phyloP scores from a whole-genome alignment of 2,113 vertebrate species.

The Mus musculus region DNA sequence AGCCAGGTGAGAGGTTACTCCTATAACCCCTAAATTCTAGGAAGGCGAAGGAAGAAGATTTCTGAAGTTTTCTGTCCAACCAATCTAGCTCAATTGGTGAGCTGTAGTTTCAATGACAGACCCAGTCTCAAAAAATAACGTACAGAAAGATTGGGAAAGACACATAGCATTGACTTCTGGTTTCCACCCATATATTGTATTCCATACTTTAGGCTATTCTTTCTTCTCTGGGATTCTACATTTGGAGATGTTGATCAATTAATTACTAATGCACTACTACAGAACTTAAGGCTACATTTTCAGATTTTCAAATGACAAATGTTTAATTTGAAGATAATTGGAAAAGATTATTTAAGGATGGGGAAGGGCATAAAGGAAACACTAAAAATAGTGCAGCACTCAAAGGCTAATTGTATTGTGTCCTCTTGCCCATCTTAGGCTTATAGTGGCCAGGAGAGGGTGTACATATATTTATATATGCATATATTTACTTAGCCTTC shows the following conservation, averaged over 20 bases:
- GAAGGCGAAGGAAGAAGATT: background rate
- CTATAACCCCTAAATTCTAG: too few relatives aligned
- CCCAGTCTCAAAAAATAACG: background rate
- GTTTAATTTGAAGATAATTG: background rate
- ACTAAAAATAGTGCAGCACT: background rate
- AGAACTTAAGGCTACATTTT: background rate
- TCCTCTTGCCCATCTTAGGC: background rate
- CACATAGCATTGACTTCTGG: background rate
- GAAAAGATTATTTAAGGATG: background rate
- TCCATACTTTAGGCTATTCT: background rate
- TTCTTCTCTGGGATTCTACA: background rate
- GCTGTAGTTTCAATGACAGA: background rate
- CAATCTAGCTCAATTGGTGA: background rate
- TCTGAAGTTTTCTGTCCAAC: background rate
- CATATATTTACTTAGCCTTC: too few relatives aligned
- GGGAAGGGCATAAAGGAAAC: background rate
- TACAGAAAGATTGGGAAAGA: background rate
- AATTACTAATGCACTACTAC: background rate
- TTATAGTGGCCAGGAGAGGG: background rate
- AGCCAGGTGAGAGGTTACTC: too few relatives aligned
- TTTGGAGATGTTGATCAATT: background rate
- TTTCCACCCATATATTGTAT: background rate
- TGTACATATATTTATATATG: too few relatives aligned
- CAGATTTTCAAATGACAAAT: background rate
- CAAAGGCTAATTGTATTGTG: background rate